Percentiles rank a stretch among this genome's conserved stretches.
Evolutionary conservation across 1,140 invertebrate species (phyloP).

Genomic region (Drosophila setifemur): DNA sequence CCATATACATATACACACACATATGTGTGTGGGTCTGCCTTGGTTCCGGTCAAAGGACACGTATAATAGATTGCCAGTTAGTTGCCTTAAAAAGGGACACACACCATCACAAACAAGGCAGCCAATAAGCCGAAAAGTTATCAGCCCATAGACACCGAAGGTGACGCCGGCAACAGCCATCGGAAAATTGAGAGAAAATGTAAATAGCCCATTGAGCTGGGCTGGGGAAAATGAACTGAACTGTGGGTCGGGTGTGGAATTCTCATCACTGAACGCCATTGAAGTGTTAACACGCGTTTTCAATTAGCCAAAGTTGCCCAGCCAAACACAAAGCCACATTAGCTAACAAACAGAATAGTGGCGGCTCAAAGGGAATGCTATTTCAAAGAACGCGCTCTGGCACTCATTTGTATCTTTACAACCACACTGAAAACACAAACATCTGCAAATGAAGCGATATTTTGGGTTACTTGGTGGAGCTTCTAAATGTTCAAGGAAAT

Average conservation of each 20-base stretch:
- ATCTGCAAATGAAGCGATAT: too few species aligned
- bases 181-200: background rate
- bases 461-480: too few species aligned
- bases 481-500: background rate
- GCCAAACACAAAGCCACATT: background rate
- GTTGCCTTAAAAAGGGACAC: slow-evolving; percentile 43
- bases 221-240: too few species aligned
- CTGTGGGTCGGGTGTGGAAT: too few species aligned
- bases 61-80: slow-evolving; percentile 69
- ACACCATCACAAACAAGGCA: slow-evolving; percentile 1
- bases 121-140: slow-evolving; percentile 49
- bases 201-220: slow-evolving; percentile 24
- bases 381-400: background rate
- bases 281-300: slow-evolving; percentile 63
- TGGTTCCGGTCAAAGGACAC: slow-evolving; percentile 71
- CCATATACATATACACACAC: slow-evolving; percentile 4
- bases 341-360: background rate
- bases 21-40: slow-evolving; percentile 8
- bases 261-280: too few species aligned
- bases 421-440: too few species aligned
- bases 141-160: slow-evolving; percentile 33
- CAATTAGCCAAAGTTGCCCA: slow-evolving; percentile 49
- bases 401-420: background rate
- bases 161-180: background rate
- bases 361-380: background rate